Base-by-base conservation (phyloP, 2,797 vertebrate species). In the Mus minutoides region DNA sequence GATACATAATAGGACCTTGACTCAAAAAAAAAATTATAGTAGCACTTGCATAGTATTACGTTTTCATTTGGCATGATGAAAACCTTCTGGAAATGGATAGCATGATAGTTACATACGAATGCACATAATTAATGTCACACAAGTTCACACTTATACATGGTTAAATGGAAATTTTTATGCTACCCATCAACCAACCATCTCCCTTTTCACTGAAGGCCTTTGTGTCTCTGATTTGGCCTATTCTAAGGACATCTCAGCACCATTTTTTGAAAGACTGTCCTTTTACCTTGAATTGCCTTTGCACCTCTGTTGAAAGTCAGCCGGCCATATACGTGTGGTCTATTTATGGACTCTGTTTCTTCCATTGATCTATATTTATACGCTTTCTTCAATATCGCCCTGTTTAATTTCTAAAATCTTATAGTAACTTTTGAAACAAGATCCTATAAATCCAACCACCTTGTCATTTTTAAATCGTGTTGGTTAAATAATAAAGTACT, bases 401-500 rank as follows among this genome's bases (percentile, higher is more conserved):
- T 94, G 29, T 67, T 94, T 88, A 85, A 85, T 94, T 94, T 94
- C 90, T 93, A 22, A 93, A 84, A 76, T 52, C 92, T 84, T 85
- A 40, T 60, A 93, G 34, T 79, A 97, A 71, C 67, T 91, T 89
- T 89, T 82, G 58, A 91, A 78, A 89, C 84, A 76, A 78, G 40
- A 56, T 49, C 64, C 71, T 79, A 13, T 34, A 52, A 94, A 29
- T 85, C 46, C 60, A 87, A 60, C 49, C 26, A 90, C 60, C 91
- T 80, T 64, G 24, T 91, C 79, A 49, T 86, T 82, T 88, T 91
- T 64, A 37, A 91, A 78, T 54, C 60, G 9, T 79, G 40, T 69
- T 83, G 17, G 40, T 40, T 87, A 87, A 84, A 97, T 88, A 96
- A 94, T 91, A 26, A 26, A 83, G 31, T 94, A 79, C 92, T 97